Base-by-base conservation (phyloP, 2,888 invertebrate genomes). In the Sarcophaga variegata region DNA sequence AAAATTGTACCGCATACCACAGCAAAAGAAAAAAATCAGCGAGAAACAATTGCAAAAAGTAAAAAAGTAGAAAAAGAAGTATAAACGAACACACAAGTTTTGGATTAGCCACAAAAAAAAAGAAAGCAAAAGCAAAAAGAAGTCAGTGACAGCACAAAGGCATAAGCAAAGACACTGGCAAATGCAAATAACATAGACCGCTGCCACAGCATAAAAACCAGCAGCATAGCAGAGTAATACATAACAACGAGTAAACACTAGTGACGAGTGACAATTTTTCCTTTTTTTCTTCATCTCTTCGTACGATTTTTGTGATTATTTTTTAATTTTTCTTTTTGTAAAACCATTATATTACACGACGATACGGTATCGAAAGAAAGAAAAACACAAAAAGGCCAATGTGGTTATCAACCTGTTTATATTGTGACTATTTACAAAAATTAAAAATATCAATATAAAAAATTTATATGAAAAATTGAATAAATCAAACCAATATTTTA, bases 271-370 rank as follows among this genome's bases (percentile, higher is more conserved):
- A 62, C 81, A 64, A 81, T 77, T 87, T 81, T 80, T 76, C 54
- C 14, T 69, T 17, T 67, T 20, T 45, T 69, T 49, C 14, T 71
- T 71, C 66, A 72, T 67, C 66, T 66, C 20, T 80, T 86, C 86
- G 25, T 81, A 79, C 45, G 78, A 81, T 82, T 81, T 81, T 81
- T 87, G 83, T 87, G 84, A 87, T 84, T 76, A 87, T 86, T 86
- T 76, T 80, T 66, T 59, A 54, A 49, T 25, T 71, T 72, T 70
- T 85, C 83, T 69, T 76, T 83, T 49, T 63, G 70, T 71, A 70
- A 81, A 83, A 77, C 83, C 69, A 59, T 66, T 74, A 77, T 8
- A 17, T 80, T 80, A 71, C 59, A 81, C 64, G 82, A 86, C 12
- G 72, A 81, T 70, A 69, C 70, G 67, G 64, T 60, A 77, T 64